phyloP scores from a whole-genome alignment of 2,797 vertebrate genomes.

The Apodemus agrarius region DNA sequence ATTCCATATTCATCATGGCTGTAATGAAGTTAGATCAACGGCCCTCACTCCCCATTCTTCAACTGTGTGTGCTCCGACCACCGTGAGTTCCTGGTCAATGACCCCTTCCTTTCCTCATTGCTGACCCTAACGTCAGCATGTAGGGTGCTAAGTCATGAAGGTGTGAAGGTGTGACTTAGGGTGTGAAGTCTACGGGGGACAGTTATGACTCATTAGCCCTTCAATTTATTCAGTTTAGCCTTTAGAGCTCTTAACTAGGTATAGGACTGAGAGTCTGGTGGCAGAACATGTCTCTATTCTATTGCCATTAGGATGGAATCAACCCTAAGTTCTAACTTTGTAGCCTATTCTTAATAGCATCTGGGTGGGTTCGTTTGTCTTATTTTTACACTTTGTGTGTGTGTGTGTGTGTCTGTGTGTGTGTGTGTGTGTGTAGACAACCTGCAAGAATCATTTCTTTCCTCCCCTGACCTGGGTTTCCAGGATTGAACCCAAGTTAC shows the following conservation, averaged over 20 bases:
- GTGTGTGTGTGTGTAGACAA: not conserved
- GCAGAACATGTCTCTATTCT: not conserved
- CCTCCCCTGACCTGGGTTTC: not conserved
- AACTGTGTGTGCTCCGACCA: not conserved
- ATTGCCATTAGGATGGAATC: not conserved
- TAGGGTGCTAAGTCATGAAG: not conserved
- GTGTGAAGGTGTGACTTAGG: no score
- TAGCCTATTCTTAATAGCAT: not conserved
- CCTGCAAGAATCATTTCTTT: not conserved
- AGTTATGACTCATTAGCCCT: no score
- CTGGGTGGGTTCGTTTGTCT: not conserved
- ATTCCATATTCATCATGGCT: not conserved
- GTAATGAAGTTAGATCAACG: no score
- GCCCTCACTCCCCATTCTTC: not conserved
- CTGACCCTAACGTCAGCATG: not conserved
- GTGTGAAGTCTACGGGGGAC: not conserved
- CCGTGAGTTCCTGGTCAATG: not conserved
- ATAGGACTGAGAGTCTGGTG: not conserved
- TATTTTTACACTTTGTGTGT: not conserved
- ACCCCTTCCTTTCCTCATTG: not conserved
- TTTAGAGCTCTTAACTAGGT: not conserved
- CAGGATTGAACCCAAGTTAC: not conserved
- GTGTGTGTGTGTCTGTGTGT: not conserved
- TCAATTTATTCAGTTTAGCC: not conserved
- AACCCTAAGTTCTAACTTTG: not conserved